Base-by-base conservation (phyloP, 2,888 invertebrate genomes). In the Leptopilina drosophilae region DNA sequence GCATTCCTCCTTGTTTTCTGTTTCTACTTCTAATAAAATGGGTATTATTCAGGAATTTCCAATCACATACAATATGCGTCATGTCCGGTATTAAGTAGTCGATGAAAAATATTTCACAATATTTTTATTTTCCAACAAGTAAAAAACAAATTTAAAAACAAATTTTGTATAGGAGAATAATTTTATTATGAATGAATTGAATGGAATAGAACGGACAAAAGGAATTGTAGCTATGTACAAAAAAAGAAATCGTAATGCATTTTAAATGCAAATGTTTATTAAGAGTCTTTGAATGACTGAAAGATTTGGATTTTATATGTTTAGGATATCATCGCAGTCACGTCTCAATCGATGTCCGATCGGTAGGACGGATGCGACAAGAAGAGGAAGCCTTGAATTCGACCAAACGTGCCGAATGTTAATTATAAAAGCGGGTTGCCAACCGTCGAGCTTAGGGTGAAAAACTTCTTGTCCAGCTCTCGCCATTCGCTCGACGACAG, bases 341-440 rank as follows among this genome's bases (percentile, higher is more conserved):
- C 88, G 87, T 89, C 89, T 89, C 88, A 89, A 89, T 89, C 87
- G 88, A 84, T 81, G 82, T 80, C 79, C 81, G 83, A 82, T 76
- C 77, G 33, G 3, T 33, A 77, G 83, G 82, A 84, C 78, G 81
- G 78, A 77, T 73, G 80, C 79, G 66, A 80, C 78, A 82, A 83
- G 80, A 82, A 83, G 80, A 82, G 83, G 80, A 82, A 82, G 80
- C 79, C 26, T 79, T 78, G 78, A 78, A 81, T 82, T 82, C 82
- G 83, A 82, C 85, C 85, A 87, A 89, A 87, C 88, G 89, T 89
- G 88, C 89, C 89, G 89, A 90, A 90, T 90, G 89, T 90, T 90
- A 90, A 90, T 90, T 90, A 90, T 85, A 82, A 83, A 85, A 85
- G 87, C 86, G 85, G 87, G 85, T 83, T 83, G 82, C 82, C 69